phyloP scores from a whole-genome alignment of 1,140 invertebrate species.

The Halyomorpha halys region DNA sequence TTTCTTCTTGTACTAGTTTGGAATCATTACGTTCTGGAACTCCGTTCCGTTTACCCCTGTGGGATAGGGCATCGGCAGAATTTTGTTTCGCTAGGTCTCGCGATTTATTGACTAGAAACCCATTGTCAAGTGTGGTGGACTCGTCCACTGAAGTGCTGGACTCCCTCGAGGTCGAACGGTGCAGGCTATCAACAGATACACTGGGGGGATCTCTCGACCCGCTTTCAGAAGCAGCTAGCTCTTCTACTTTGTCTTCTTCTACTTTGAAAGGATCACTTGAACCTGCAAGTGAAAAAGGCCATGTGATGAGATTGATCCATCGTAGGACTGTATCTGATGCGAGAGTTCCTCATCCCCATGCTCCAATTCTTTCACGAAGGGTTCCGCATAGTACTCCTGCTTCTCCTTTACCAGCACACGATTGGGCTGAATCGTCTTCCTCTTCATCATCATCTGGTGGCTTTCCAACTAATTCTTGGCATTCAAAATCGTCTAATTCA shows the following conservation, averaged over 20 bases:
- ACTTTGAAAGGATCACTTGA: conserved; percentile 8
- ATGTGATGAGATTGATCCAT: conserved; percentile 1
- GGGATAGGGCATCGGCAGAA: conserved; percentile 61
- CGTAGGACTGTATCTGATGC: conserved; percentile 9
- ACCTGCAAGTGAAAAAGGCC: not conserved
- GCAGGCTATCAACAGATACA: not conserved
- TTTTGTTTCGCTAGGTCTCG: conserved; percentile 61
- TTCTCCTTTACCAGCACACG: conserved; percentile 4
- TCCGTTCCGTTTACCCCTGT: conserved; percentile 49
- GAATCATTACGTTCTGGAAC: conserved; percentile 36
- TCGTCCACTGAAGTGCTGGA: conserved; percentile 28
- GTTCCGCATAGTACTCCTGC: conserved; percentile 11
- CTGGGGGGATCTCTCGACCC: not conserved
- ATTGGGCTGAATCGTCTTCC: not conserved
- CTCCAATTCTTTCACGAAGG: conserved; percentile 19
- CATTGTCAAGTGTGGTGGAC: conserved; percentile 24
- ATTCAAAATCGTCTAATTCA: conserved; percentile 25
- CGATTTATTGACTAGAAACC: conserved; percentile 44
- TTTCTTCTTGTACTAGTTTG: conserved; percentile 39
- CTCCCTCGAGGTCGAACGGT: not conserved
- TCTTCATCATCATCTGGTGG: conserved; percentile 4
- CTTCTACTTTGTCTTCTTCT: not conserved
- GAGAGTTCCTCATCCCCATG: conserved; percentile 20
- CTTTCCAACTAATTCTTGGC: conserved; percentile 5
- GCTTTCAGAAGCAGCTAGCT: not conserved